These are phyloP conservation scores for Chloebia gouldiae DNA, from an alignment of 2,113 vertebrate genomes.

Conservation along the genomic window DNA sequence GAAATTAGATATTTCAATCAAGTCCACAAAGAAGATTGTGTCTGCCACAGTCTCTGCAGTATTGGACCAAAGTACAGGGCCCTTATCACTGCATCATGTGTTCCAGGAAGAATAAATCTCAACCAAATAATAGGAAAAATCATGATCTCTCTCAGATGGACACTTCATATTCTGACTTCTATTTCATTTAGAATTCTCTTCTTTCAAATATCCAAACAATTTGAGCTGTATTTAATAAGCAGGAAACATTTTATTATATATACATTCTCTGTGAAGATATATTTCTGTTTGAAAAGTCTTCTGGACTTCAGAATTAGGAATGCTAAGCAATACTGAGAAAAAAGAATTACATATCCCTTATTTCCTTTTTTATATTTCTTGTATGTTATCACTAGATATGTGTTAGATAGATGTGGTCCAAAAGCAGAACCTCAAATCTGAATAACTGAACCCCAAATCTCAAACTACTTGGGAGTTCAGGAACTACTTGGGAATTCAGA, in stretches of 20 bases:
- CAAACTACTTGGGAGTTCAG: not conserved
- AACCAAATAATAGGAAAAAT: not conserved
- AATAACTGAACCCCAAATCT: no score
- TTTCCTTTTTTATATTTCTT: not conserved
- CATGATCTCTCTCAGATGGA: not conserved
- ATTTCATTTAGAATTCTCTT: not conserved
- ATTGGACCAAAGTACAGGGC: not conserved
- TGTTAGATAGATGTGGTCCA: not conserved
- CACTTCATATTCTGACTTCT: not conserved
- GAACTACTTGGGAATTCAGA: not conserved
- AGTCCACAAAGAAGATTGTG: not conserved
- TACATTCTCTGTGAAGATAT: not conserved
- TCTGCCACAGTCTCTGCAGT: not conserved
- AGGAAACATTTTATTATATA: not conserved
- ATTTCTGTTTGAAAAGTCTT: not conserved
- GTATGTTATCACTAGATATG: rapidly evolving
- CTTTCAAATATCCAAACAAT: not conserved
- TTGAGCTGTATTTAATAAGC: not conserved
- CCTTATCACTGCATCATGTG: not conserved
- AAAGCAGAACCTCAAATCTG: not conserved
- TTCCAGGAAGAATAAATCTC: not conserved
- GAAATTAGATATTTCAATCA: not conserved
- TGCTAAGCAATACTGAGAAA: not conserved
- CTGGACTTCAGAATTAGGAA: not conserved
- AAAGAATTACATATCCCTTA: not conserved